These are phyloP conservation scores for Archegozetes longisetosus DNA, from an alignment of 1,140 invertebrate species.

Conservation along the genomic window DNA sequence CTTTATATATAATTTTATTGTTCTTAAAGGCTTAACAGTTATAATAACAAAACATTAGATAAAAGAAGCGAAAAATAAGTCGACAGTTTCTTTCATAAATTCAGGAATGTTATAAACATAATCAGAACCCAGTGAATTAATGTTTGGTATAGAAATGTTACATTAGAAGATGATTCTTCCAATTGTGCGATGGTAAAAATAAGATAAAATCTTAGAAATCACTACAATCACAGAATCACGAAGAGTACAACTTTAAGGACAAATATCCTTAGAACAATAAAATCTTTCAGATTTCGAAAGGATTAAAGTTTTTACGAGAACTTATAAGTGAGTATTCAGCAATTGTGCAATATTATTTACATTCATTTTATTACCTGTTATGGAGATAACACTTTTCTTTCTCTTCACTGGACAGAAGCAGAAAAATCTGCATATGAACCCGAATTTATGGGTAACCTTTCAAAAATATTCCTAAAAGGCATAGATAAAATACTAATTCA, in stretches of 20 bases:
- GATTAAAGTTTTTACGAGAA: constrained; percentile 14
- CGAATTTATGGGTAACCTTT: constrained; percentile 19
- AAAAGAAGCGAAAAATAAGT: constrained; percentile 29
- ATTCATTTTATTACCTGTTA: constrained; percentile 72
- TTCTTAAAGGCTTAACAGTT: constrained; percentile 42
- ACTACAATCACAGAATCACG: neutral
- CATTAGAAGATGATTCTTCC: constrained; percentile 69
- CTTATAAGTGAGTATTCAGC: constrained; percentile 11
- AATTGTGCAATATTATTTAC: constrained; percentile 37
- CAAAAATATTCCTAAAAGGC: neutral
- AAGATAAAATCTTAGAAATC: constrained; percentile 34
- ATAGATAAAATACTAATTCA: neutral
- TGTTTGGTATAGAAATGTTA: constrained; percentile 21
- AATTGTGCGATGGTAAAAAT: constrained; percentile 44
- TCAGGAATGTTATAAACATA: constrained; percentile 29
- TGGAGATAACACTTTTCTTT: constrained; percentile 84
- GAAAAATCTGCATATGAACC: constrained; percentile 49
- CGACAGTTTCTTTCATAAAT: constrained; percentile 31
- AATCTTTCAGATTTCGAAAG: neutral
- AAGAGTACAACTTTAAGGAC: neutral
- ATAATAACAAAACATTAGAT: constrained; percentile 34
- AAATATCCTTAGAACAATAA: neutral
- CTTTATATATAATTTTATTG: too few species aligned
- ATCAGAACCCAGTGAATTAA: constrained; percentile 25
- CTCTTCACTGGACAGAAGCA: constrained; percentile 79